Base-by-base conservation (phyloP, 2,888 invertebrate genomes). In the Epirrhoe alternata region DNA sequence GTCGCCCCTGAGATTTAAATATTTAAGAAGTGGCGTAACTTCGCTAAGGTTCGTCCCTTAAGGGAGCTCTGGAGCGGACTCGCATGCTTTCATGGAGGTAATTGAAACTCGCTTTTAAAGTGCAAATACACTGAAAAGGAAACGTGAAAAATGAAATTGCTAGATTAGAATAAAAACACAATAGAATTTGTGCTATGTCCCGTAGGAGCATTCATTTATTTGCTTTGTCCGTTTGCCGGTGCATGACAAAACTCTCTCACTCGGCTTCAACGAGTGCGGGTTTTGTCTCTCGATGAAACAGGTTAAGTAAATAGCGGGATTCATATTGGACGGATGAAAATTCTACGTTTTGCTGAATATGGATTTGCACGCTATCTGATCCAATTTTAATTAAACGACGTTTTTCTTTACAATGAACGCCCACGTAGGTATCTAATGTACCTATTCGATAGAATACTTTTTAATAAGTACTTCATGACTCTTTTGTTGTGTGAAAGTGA, bases 1-100 rank as follows among this genome's bases (percentile, higher is more conserved):
- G 86, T 87, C 87, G 80, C 89, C 88, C 89, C 78, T 71, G 88
- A 87, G 89, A 88, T 87, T 87, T 89, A 86, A 90, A 92, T 91
- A 89, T 90, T 90, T 89, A 84, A 89, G 82, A 86, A 87, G 86
- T 79, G 83, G 82, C 84, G 83, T 81, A 88, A 88, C 83, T 88
- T 87, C 71, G 74, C 82, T 85, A 81, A 88, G 85, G 82, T 85
- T 80, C 80, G 83, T 86, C 86, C 85, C 85, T 88, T 89, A 87
- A 86, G 82, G 79, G 72, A 81, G 81, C 80, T 85, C 81, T 79
- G 75, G 79, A 80, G 82, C 79, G 79, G 78, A 77, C 76, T 80
- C 79, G 77, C 79, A 83, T 81, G 78, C 79, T 83, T 79, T 77
- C 69, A 77, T 66, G 69, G 70, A 76, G 74, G 74, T 77, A 81